Conservation (phyloP, 2,797 vertebrate species). For the Eutrigla gurnardus region DNA sequence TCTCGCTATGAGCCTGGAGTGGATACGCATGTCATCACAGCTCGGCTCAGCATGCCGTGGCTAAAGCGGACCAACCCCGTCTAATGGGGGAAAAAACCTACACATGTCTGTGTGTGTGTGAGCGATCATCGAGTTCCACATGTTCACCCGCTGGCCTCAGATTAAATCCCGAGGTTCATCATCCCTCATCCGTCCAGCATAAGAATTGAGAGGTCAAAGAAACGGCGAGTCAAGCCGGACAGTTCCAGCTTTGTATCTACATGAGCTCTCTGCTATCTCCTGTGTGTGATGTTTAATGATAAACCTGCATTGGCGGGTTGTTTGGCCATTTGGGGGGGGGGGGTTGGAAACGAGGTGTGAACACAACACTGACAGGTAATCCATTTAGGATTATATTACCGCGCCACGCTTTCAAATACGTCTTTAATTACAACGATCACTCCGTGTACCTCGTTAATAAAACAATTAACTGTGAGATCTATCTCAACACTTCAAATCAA, state of each 20-base stretch:
- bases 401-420: neutral
- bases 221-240: neutral
- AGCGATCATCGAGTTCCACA: constrained; percentile 14
- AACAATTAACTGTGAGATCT: neutral
- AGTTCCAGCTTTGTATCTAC: neutral
- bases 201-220: neutral
- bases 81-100: neutral
- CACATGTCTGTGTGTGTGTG: neutral
- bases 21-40: neutral
- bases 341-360: neutral
- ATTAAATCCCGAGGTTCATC: constrained; percentile 31
- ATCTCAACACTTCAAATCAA: neutral
- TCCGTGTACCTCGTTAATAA: neutral
- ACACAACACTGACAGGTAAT: neutral
- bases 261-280: neutral
- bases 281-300: neutral
- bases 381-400: neutral
- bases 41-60: neutral
- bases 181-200: constrained; percentile 14
- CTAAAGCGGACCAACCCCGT: neutral
- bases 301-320: neutral
- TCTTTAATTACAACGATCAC: neutral
- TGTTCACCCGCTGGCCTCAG: constrained; percentile 34
- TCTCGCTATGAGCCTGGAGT: neutral
- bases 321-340: neutral